These are phyloP conservation scores for Lineus longissimus DNA, from an alignment of 1,140 invertebrate species.

Conservation along the genomic window DNA sequence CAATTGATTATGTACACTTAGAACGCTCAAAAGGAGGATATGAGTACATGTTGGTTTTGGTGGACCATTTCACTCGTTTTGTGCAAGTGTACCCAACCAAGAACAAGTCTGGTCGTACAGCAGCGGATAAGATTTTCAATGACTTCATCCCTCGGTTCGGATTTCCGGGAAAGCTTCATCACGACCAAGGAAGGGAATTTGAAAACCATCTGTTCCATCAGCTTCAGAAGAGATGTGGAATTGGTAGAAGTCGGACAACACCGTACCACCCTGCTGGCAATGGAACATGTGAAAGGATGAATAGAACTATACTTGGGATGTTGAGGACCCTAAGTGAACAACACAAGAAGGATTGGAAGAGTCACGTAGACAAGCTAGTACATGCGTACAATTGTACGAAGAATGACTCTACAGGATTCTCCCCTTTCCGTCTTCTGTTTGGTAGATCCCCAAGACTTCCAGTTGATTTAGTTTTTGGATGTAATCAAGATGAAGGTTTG, in stretches of 20 bases:
- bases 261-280: conserved; percentile 17
- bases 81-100: no score
- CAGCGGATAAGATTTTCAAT: no score
- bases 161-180: conserved; percentile 18
- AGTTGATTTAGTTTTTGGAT: conserved; percentile 16
- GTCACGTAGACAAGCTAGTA: not conserved
- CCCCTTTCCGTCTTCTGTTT: conserved; percentile 18
- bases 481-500: not conserved
- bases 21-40: no score
- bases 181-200: no score
- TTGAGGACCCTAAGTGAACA: conserved; percentile 8
- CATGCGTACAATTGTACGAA: conserved; percentile 16
- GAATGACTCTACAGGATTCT: conserved; percentile 12
- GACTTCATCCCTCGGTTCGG: conserved; percentile 22
- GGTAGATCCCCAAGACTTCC: no score
- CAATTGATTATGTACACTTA: conserved; percentile 18
- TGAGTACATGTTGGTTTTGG: no score
- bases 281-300: conserved; percentile 10
- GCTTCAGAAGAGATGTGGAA: conserved; percentile 6
- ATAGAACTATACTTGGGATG: no score
- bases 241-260: conserved; percentile 14
- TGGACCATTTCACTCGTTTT: no score
- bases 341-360: no score
- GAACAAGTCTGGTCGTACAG: no score
- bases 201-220: conserved; percentile 17